Evolutionary conservation across 2,113 vertebrate genomes (phyloP).

Genomic region (Prolemur simus): DNA sequence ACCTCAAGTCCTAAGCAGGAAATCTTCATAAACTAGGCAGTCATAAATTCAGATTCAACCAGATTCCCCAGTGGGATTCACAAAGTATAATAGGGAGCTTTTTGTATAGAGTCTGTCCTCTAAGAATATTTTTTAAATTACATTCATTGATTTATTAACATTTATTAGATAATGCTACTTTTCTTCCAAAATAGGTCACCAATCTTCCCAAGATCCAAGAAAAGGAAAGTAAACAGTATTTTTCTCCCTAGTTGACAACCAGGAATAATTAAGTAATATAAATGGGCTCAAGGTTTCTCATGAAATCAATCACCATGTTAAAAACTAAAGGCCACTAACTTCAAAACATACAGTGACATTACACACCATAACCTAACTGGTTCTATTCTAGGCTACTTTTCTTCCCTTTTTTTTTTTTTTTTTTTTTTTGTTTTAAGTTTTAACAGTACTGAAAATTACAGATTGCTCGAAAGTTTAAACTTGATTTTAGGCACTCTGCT

Average conservation of each 20-base stretch:
- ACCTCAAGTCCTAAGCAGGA: background rate
- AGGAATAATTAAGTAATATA: background rate
- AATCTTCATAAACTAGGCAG: background rate
- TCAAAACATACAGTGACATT: background rate
- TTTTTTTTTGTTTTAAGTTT: background rate
- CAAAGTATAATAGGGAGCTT: background rate
- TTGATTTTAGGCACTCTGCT: constrained; percentile 36
- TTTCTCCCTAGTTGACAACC: background rate
- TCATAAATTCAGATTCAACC: background rate
- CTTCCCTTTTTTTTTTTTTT: background rate
- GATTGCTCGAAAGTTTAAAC: background rate
- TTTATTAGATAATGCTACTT: constrained; percentile 29
- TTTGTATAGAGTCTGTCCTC: background rate
- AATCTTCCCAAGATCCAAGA: background rate
- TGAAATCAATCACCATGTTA: background rate
- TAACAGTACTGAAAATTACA: background rate
- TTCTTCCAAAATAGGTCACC: background rate
- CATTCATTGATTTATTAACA: background rate
- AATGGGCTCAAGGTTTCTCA: background rate
- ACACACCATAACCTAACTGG: background rate
- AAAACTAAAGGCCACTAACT: background rate
- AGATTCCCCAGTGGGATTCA: background rate
- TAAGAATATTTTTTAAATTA: constrained; percentile 10
- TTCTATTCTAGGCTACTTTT: background rate
- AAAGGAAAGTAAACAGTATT: background rate